Evolutionary conservation across 2,888 invertebrate genomes (phyloP).

Genomic region (Myopa tessellatipennis): DNA sequence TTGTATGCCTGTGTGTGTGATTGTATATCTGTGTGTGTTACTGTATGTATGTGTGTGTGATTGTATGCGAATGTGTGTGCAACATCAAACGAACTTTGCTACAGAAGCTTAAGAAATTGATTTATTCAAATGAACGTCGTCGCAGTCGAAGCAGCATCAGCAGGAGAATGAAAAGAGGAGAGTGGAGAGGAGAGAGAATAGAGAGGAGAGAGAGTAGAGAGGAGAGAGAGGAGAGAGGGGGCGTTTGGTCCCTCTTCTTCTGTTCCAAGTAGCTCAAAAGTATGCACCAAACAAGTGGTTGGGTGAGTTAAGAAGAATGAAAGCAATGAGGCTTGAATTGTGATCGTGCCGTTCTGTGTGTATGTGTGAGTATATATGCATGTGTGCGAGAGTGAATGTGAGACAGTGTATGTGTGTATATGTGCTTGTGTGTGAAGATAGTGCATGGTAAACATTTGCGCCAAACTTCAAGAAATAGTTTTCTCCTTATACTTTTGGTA

Average conservation of each 20-base stretch:
- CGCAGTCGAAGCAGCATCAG: not conserved
- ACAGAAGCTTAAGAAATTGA: slow-evolving; percentile 57
- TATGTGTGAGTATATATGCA: not conserved
- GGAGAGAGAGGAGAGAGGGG: not conserved
- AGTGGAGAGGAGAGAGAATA: not conserved
- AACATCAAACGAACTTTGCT: slow-evolving; percentile 45
- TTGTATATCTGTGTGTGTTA: slow-evolving; percentile 44
- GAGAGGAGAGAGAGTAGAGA: no score
- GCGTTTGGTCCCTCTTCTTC: not conserved
- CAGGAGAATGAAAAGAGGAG: no score
- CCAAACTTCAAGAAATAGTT: slow-evolving; percentile 15
- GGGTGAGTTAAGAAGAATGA: slow-evolving; percentile 3
- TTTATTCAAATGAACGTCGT: slow-evolving; percentile 50
- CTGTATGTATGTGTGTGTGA: slow-evolving; percentile 46
- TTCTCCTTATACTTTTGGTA: not conserved
- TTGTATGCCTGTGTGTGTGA: not conserved
- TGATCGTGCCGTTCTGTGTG: not conserved
- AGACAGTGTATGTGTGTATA: not conserved
- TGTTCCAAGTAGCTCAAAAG: not conserved
- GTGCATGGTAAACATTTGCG: slow-evolving; percentile 17
- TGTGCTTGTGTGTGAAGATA: not conserved
- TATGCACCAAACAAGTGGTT: slow-evolving; percentile 26
- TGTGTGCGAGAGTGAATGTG: not conserved
- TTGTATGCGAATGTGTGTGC: not conserved
- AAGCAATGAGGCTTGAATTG: no score